Conservation (phyloP, 1,140 invertebrate genomes). For the Drosophila teissieri region DNA sequence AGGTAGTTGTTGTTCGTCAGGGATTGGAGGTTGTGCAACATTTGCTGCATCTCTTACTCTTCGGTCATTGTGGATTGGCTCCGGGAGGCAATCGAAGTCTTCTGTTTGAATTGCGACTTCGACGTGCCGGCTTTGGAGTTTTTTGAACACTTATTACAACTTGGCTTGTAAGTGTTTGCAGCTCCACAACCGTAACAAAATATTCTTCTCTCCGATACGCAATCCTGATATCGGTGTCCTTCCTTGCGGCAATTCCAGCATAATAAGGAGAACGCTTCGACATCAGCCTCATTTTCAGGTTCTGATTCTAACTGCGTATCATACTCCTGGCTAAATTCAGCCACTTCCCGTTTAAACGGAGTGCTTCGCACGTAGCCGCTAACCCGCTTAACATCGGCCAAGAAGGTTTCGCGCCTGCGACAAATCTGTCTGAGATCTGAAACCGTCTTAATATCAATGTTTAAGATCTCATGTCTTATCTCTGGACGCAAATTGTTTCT, state of each 20-base stretch:
- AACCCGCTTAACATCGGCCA: neutral
- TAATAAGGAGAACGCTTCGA: neutral
- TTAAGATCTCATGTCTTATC: neutral
- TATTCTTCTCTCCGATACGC: neutral
- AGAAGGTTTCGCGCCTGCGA: neutral
- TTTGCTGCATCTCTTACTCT: too few relatives aligned
- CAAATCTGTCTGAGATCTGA: neutral
- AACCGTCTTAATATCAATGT: neutral
- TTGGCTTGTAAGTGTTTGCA: too few relatives aligned
- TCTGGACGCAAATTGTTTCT: slow-evolving; percentile 1
- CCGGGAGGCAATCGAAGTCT: too few relatives aligned
- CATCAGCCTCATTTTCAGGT: neutral
- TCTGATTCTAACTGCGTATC: neutral
- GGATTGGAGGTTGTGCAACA: too few relatives aligned
- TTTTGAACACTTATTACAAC: too few relatives aligned
- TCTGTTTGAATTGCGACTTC: too few relatives aligned
- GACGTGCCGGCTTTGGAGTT: too few relatives aligned
- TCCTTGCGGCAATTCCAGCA: slow-evolving; percentile 9
- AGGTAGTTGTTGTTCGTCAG: too few relatives aligned
- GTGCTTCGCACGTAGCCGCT: neutral
- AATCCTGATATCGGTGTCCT: neutral
- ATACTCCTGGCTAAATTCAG: neutral
- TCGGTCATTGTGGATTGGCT: too few relatives aligned
- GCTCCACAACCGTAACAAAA: neutral
- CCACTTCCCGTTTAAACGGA: neutral